Evolutionary conservation across 2,797 vertebrate species (phyloP).

Genomic region (Urocyon cinereoargenteus): DNA sequence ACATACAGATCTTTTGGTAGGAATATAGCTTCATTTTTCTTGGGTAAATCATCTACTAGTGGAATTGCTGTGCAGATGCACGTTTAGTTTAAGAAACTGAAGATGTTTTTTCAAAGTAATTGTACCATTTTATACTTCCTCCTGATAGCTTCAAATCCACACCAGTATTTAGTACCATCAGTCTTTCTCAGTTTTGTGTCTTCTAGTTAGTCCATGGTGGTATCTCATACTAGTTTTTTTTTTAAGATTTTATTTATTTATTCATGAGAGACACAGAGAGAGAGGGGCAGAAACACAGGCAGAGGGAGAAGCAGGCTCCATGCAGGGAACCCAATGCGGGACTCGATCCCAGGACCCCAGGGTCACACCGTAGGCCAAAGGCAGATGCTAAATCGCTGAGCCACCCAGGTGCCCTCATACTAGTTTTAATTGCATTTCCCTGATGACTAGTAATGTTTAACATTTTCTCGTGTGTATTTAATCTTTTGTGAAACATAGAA

Average conservation of each 20-base stretch:
- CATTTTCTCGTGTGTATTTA: background rate
- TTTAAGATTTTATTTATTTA: too few species aligned
- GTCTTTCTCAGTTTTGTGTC: background rate
- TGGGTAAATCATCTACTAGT: background rate
- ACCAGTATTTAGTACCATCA: background rate
- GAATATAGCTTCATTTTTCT: background rate
- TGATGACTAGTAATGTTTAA: background rate
- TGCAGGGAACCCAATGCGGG: too few species aligned
- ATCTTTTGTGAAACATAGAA: slow-evolving; percentile 1
- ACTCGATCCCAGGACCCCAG: too few species aligned
- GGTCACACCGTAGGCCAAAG: too few species aligned
- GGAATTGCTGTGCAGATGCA: background rate
- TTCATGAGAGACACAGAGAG: too few species aligned
- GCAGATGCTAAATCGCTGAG: too few species aligned
- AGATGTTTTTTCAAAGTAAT: background rate
- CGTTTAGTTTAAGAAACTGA: background rate
- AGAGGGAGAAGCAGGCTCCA: too few species aligned
- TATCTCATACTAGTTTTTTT: background rate
- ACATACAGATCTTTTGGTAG: background rate
- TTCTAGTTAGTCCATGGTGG: background rate
- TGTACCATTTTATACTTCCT: background rate
- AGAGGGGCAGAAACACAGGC: too few species aligned
- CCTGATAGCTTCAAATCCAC: background rate
- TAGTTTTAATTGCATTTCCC: background rate
- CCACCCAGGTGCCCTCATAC: too few species aligned